Base-by-base conservation (phyloP, 37 sponge, comb jelly and placozoan genomes). In the Lycopodina hypogea region DNA sequence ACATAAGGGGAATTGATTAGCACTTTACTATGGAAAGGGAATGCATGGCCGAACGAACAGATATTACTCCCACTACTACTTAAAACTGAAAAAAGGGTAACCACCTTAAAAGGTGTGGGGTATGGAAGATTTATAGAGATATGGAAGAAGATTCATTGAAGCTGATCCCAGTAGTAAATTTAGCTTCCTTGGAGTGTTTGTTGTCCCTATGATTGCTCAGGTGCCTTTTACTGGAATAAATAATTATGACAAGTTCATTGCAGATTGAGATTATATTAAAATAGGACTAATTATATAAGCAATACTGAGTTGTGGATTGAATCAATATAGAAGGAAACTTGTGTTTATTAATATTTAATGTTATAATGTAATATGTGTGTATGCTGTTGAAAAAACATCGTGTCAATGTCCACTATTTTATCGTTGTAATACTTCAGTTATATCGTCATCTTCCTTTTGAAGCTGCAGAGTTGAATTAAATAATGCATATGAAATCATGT, bases 361-460 rank as follows among this genome's bases (percentile, higher is more conserved):
- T n/a, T n/a, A n/a, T n/a, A 45, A 12, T 9, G 9, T 45, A 45
- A 12, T 32, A 65, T 59, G 18, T 4, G 60, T 4, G 48, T 45
- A 12, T n/a, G n/a, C n/a, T 59, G 66, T 30, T 65, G 2, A 65
- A 15, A 34, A 65, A 45, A 24, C 1, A 35, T 29, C 28, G 36
- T 53, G 53, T 52, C 30, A 73, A 30, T 73, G 74, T 56, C 99
- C 99, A 42, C 99, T 96, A 80, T 92, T 93, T 74, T 99, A 96
- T 66, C 86, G 89, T 50, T 93, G 94, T 74, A 89, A 95, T 2
- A 95, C 99, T 82, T 99, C 99, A 57, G 96, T 99, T 0, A 87
- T 89, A 66, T 99, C 99, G 55, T 99, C 96, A 52, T 99, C 99
- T 74, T 96, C 96, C 99, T 96, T 99, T 53, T 95, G 94, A 23